Percentiles rank a stretch among this genome's conserved stretches.
Conservation (phyloP, 37 sponge, comb jelly and placozoan genomes). For the Hexactinellida sp. region DNA sequence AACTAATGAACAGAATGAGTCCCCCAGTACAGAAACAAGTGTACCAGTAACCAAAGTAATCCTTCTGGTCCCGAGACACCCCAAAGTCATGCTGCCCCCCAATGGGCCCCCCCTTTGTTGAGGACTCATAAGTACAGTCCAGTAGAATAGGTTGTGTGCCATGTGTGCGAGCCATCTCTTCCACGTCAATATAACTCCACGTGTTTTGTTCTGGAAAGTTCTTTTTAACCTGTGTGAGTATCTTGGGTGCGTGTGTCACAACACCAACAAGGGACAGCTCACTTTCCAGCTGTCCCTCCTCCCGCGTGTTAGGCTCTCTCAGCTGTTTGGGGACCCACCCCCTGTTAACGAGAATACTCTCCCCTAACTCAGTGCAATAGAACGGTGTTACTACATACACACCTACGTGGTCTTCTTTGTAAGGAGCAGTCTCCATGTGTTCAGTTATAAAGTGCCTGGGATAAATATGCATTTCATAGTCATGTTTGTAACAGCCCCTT, state of each 20-base stretch:
- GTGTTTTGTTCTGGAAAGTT: neutral
- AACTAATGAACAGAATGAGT: neutral
- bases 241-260: neutral
- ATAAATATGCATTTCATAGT: neutral
- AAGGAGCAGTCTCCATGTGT: neutral
- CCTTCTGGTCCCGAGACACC: neutral
- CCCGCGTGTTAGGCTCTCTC: constrained; percentile 52
- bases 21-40: neutral
- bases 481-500: neutral
- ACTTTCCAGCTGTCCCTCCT: constrained; percentile 51
- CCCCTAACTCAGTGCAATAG: constrained; percentile 38
- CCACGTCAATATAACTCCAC: neutral
- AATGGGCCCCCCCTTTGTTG: neutral
- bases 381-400: constrained; percentile 67
- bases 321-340: constrained; percentile 72
- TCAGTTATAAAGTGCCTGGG: neutral
- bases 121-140: neutral
- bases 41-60: neutral
- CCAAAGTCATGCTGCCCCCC: neutral
- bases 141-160: neutral
- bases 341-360: constrained; percentile 54
- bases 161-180: neutral
- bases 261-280: neutral
- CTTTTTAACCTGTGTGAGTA: neutral
- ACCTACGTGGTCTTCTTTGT: neutral